A percentile compares a stretch with the other conserved stretches of the same genome.
phyloP scores from a whole-genome alignment of 2,113 vertebrate species.

The Eptatretus burgeri region DNA sequence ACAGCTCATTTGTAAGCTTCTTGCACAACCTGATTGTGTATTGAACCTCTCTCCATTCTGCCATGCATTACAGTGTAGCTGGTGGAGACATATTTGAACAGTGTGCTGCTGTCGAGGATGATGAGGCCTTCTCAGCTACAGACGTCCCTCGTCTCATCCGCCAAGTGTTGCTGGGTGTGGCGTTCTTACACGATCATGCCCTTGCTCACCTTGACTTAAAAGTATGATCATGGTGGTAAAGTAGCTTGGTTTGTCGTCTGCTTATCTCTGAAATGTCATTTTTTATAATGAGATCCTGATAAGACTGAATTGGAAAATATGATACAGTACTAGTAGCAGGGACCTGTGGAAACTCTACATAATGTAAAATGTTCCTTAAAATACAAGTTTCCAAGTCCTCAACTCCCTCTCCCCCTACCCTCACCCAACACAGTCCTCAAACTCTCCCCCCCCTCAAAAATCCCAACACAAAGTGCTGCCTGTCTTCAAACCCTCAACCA shows the following conservation, averaged over 20 bases:
- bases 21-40: too few species aligned
- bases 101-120: slow-evolving; percentile 44
- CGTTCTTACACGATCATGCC: slow-evolving; percentile 42
- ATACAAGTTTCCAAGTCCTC: neutral
- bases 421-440: neutral
- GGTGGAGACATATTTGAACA: slow-evolving; percentile 84
- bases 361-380: neutral
- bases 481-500: too few species aligned
- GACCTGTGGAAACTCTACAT: too few species aligned
- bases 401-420: neutral
- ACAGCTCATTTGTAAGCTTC: too few species aligned
- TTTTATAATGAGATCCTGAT: neutral
- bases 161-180: slow-evolving; percentile 56
- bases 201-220: slow-evolving; percentile 79
- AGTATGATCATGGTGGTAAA: slow-evolving; percentile 17
- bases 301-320: neutral
- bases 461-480: too few species aligned
- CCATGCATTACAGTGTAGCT: slow-evolving; percentile 35
- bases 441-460: slow-evolving; percentile 48
- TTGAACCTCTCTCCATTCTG: too few species aligned
- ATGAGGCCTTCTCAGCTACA: slow-evolving; percentile 65
- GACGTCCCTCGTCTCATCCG: slow-evolving; percentile 52
- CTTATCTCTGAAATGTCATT: neutral
- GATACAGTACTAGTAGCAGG: neutral
- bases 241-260: neutral